phyloP scores from a whole-genome alignment of 2,888 invertebrate genomes.

The Agrotis clavis region DNA sequence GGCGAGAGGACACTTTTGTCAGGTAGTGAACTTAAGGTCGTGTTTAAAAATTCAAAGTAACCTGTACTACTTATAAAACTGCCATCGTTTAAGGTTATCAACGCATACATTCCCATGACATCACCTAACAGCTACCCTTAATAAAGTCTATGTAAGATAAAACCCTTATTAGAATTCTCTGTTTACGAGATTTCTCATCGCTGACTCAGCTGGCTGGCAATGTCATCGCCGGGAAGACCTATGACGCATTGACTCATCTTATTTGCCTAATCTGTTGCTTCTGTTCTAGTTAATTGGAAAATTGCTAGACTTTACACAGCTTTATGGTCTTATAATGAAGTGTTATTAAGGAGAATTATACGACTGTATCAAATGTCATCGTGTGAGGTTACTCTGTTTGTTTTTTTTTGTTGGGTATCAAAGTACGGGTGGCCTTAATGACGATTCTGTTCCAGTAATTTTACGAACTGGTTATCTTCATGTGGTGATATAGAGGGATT shows the following conservation, averaged over 20 bases:
- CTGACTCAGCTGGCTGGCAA: conserved; percentile 59
- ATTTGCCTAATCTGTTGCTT: conserved; percentile 33
- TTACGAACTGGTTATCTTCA: not conserved
- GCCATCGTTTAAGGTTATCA: conserved; percentile 21
- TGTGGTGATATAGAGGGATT: not conserved
- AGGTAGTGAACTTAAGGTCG: not conserved
- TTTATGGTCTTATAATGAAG: conserved; percentile 56
- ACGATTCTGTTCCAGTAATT: not conserved
- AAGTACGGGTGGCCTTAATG: not conserved
- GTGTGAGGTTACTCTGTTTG: conserved; percentile 13
- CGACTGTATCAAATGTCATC: conserved; percentile 39
- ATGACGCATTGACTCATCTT: conserved; percentile 49
- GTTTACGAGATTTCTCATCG: conserved; percentile 55
- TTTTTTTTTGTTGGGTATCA: not conserved
- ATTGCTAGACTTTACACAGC: conserved; percentile 52
- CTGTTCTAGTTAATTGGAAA: conserved; percentile 56
- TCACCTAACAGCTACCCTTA: conserved; percentile 37
- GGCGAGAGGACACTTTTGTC: no score
- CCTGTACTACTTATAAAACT: not conserved
- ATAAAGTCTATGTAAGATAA: conserved; percentile 48
- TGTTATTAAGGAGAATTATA: conserved; percentile 51
- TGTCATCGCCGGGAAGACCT: conserved; percentile 59
- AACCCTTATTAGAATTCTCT: conserved; percentile 55
- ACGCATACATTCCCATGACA: conserved; percentile 31
- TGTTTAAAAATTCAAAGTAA: not conserved